These are phyloP conservation scores for Himalopsyche tibetana DNA, from an alignment of 2,888 invertebrate genomes.

Conservation along the genomic window DNA sequence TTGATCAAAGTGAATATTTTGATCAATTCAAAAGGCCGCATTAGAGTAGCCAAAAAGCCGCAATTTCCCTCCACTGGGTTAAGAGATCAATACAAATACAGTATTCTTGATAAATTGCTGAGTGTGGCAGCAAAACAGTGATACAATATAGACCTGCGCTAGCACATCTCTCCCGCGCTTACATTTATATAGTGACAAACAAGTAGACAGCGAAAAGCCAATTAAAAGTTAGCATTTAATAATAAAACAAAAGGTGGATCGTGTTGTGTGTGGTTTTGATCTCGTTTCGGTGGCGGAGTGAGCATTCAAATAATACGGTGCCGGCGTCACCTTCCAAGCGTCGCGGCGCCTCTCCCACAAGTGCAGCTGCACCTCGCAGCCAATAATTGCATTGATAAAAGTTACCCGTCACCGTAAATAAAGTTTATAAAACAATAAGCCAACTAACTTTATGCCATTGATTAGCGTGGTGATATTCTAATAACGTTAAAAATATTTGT, in stretches of 20 bases:
- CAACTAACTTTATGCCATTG: too few relatives aligned
- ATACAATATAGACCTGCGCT: background rate
- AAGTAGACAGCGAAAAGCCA: background rate
- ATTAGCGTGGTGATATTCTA: too few relatives aligned
- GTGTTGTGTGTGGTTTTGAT: conserved; percentile 2
- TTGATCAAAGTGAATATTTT: too few relatives aligned
- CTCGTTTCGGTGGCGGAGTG: background rate
- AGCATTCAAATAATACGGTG: background rate
- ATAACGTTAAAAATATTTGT: too few relatives aligned
- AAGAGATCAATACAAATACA: too few relatives aligned
- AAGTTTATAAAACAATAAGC: too few relatives aligned
- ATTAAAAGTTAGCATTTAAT: conserved; percentile 23
- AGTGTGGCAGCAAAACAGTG: background rate
- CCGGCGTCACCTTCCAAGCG: background rate
- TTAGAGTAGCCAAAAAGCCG: too few relatives aligned
- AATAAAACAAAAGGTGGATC: conserved; percentile 21
- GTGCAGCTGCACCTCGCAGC: background rate
- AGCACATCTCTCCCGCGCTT: background rate
- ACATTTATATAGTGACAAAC: background rate
- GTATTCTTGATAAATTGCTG: too few relatives aligned
- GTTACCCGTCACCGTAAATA: too few relatives aligned
- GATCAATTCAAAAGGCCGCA: too few relatives aligned
- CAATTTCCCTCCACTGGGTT: too few relatives aligned
- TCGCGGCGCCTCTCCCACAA: background rate
- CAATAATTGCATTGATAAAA: background rate